Evolutionary conservation across 2,888 invertebrate genomes (phyloP).

Genomic region (Drosophila melanocephala): DNA sequence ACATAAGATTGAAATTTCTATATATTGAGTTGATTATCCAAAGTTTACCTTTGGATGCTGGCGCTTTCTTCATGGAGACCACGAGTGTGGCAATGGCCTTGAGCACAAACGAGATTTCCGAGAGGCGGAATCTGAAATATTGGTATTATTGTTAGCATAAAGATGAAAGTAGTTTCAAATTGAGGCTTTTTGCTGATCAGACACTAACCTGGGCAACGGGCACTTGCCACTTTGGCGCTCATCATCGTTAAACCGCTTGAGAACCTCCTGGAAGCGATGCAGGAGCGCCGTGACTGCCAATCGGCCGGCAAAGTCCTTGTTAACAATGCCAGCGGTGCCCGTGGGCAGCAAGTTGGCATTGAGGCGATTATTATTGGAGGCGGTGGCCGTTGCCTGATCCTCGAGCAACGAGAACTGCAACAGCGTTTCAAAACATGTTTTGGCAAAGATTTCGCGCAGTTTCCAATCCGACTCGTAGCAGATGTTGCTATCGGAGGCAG

Average conservation of each 20-base stretch:
- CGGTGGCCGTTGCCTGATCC: constrained; percentile 85
- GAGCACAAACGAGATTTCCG: constrained; percentile 97
- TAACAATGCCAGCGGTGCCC: constrained; percentile 61
- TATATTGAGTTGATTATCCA: neutral
- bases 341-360: constrained; percentile 72
- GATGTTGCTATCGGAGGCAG: constrained; percentile 88
- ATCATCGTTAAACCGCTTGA: constrained; percentile 94
- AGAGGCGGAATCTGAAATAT: constrained; percentile 91
- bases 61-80: constrained; percentile 96
- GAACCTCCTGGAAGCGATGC: constrained; percentile 96
- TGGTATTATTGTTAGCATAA: neutral
- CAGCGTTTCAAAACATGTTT: constrained; percentile 97
- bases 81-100: constrained; percentile 97
- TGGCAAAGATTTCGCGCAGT: constrained; percentile 97
- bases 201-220: constrained; percentile 91
- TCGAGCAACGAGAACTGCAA: constrained; percentile 96
- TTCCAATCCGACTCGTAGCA: constrained; percentile 92
- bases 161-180: neutral
- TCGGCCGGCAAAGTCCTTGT: constrained; percentile 89
- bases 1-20: neutral
- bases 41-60: constrained; percentile 91
- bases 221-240: constrained; percentile 94
- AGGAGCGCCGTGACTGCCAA: constrained; percentile 96
- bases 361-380: constrained; percentile 86
- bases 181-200: neutral